These are phyloP conservation scores for Batillaria attramentaria DNA, from an alignment of 1,140 invertebrate genomes.

Conservation along the genomic window DNA sequence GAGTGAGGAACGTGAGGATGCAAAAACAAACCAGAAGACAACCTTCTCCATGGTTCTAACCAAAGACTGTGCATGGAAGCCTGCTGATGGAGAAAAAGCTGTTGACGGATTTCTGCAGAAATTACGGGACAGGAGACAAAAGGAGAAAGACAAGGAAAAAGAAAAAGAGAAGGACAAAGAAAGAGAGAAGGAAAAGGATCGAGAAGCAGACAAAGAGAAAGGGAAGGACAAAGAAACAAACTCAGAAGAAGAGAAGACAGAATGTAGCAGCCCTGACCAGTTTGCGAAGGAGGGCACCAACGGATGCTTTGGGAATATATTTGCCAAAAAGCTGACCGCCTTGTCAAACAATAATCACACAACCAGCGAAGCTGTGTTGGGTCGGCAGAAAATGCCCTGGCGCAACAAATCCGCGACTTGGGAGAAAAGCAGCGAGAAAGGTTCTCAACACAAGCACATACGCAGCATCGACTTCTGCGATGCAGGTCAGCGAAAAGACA, in stretches of 20 bases:
- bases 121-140: constrained; percentile 9
- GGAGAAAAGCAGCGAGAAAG: constrained; percentile 34
- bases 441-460: background rate
- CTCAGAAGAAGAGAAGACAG: constrained; percentile 8
- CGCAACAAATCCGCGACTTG: constrained; percentile 31
- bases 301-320: constrained; percentile 50
- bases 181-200: constrained; percentile 6
- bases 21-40: too few species aligned
- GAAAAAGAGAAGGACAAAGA: background rate
- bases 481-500: background rate
- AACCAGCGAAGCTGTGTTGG: background rate
- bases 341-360: constrained; percentile 15
- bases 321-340: constrained; percentile 44
- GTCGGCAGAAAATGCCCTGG: background rate
- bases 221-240: background rate
- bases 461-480: constrained; percentile 8
- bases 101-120: background rate
- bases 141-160: background rate
- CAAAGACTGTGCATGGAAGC: constrained; percentile 22
- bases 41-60: constrained; percentile 31
- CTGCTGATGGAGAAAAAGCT: constrained; percentile 30
- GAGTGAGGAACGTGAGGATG: too few species aligned
- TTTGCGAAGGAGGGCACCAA: constrained; percentile 34
- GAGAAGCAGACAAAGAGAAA: background rate
- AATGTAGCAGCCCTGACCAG: constrained; percentile 13